These are phyloP conservation scores for Coracopsis vasa DNA, from an alignment of 2,113 vertebrate species.

Conservation along the genomic window DNA sequence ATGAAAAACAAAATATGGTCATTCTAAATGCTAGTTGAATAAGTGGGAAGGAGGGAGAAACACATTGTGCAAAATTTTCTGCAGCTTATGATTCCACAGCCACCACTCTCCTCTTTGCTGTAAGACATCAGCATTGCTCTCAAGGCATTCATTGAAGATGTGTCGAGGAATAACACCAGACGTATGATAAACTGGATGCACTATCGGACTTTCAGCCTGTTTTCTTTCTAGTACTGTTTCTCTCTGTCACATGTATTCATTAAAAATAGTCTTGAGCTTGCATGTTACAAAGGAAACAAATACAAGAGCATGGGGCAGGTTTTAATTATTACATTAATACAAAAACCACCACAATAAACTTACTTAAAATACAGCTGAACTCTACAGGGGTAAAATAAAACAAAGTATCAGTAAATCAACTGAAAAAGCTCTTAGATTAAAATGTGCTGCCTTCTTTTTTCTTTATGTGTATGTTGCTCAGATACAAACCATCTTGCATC, in stretches of 20 bases:
- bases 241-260: neutral
- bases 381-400: neutral
- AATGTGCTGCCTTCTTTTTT: neutral
- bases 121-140: neutral
- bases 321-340: neutral
- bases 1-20: fast-evolving
- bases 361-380: neutral
- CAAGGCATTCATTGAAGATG: neutral
- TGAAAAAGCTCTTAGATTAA: neutral
- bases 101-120: neutral
- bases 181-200: neutral
- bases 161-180: neutral
- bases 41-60: neutral
- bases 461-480: neutral
- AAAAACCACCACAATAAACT: neutral
- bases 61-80: neutral
- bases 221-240: neutral
- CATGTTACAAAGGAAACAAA: neutral
- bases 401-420: neutral
- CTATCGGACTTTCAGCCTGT: fast-evolving
- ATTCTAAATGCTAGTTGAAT: neutral
- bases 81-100: neutral
- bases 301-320: neutral
- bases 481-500: neutral
- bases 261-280: neutral